Evolutionary conservation across 2,888 invertebrate species (phyloP).

Genomic region (Theretra japonica): DNA sequence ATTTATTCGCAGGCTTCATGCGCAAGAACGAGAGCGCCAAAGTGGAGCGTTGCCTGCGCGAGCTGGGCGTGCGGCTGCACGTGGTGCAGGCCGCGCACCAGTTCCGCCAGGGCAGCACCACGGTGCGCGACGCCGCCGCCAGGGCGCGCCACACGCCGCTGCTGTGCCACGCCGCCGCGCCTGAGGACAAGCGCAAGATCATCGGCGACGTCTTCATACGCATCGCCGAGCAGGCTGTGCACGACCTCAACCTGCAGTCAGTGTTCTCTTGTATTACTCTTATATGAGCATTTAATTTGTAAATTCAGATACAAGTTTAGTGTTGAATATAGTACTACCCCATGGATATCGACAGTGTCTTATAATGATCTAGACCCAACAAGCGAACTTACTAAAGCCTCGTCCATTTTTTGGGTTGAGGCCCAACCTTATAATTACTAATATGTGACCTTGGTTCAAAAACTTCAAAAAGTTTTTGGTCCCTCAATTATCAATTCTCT

Average conservation of each 20-base stretch:
- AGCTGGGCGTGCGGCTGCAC: slow-evolving; percentile 92
- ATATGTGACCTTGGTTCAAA: too few relatives aligned
- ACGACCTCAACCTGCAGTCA: slow-evolving; percentile 91
- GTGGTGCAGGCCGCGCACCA: slow-evolving; percentile 89
- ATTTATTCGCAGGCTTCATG: slow-evolving; percentile 89
- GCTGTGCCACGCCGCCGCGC: slow-evolving; percentile 93
- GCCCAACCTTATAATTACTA: too few relatives aligned
- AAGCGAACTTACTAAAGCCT: too few relatives aligned
- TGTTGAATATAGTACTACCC: too few relatives aligned
- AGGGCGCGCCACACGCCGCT: slow-evolving; percentile 89
- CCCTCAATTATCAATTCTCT: too few relatives aligned
- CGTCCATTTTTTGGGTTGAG: too few relatives aligned
- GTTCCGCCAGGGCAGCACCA: slow-evolving; percentile 93
- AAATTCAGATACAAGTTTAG: too few relatives aligned
- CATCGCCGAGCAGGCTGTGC: slow-evolving; percentile 95
- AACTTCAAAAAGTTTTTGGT: too few relatives aligned
- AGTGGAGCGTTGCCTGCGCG: slow-evolving; percentile 92
- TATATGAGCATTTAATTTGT: too few relatives aligned
- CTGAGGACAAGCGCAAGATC: slow-evolving; percentile 99
- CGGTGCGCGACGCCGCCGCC: slow-evolving; percentile 86
- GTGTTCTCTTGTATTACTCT: slow-evolving; percentile 47
- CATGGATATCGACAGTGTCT: too few relatives aligned
- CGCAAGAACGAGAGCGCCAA: slow-evolving; percentile 96
- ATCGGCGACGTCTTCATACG: slow-evolving; percentile 99
- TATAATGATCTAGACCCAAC: too few relatives aligned